Conservation (phyloP, 2,113 vertebrate genomes). For the Neotoma lepida region DNA sequence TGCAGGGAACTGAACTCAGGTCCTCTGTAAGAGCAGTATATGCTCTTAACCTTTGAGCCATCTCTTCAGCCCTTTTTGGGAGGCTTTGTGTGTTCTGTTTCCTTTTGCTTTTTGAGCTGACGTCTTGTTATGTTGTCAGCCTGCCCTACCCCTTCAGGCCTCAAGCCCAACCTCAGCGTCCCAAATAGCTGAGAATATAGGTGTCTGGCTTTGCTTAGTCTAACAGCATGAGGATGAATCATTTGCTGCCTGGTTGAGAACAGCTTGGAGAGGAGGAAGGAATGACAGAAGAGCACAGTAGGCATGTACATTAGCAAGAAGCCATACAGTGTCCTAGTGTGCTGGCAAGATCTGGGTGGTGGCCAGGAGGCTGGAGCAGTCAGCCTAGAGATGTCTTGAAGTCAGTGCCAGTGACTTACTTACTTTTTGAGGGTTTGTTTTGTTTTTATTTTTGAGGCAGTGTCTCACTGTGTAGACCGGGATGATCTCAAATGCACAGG, state of each 20-base stretch:
- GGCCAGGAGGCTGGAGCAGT: neutral
- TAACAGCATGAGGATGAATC: neutral
- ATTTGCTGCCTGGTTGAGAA: conserved; percentile 25
- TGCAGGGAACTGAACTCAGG: neutral
- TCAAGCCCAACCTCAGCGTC: neutral
- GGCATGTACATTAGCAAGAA: neutral
- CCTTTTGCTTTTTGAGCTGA: neutral
- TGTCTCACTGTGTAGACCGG: neutral
- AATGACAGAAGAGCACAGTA: neutral
- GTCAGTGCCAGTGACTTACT: neutral
- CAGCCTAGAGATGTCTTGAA: neutral
- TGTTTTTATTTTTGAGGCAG: neutral
- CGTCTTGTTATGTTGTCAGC: neutral
- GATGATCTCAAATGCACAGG: neutral
- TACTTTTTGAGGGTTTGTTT: neutral
- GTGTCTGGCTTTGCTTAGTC: neutral
- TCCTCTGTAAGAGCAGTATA: neutral
- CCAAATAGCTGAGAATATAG: neutral
- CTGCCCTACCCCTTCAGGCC: neutral
- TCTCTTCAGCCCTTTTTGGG: neutral
- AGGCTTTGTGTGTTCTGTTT: neutral
- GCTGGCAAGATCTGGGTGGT: neutral
- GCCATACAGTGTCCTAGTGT: neutral
- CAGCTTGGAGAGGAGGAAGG: neutral
- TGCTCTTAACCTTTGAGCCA: neutral